Percentiles rank a stretch among this genome's conserved stretches.
phyloP scores from a whole-genome alignment of 2,797 vertebrate species.

The Rhabdophis nuchalis region DNA sequence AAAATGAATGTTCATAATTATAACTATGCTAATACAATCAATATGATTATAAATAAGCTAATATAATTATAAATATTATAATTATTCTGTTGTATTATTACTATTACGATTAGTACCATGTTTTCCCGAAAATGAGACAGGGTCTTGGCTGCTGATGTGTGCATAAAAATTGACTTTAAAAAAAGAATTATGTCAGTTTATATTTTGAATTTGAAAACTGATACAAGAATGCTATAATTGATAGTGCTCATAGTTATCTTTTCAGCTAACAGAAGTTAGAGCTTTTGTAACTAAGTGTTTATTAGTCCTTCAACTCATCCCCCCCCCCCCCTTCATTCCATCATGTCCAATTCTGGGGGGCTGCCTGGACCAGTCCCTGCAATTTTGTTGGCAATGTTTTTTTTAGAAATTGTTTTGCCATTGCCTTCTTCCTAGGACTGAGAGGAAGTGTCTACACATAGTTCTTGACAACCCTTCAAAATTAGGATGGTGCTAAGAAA shows the following conservation, averaged over 20 bases:
- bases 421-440: not conserved
- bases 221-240: not conserved
- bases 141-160: no score
- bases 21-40: no score
- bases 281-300: not conserved
- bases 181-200: not conserved
- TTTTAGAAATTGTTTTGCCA: not conserved
- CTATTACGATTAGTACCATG: no score
- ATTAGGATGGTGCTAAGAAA: not conserved
- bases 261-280: not conserved
- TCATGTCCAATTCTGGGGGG: not conserved
- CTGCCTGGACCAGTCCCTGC: not conserved
- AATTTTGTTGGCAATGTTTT: not conserved
- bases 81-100: no score
- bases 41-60: no score
- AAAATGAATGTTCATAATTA: no score
- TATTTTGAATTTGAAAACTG: not conserved
- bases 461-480: not conserved
- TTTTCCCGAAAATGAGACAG: no score
- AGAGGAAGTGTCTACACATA: not conserved
- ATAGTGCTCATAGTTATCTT: not conserved
- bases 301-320: not conserved
- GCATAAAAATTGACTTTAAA: no score
- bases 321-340: not conserved
- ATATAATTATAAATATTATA: no score